Percentiles rank a stretch among this genome's conserved stretches.
Evolutionary conservation across 1,140 invertebrate species (phyloP).

Genomic region (Drosophila burlai): DNA sequence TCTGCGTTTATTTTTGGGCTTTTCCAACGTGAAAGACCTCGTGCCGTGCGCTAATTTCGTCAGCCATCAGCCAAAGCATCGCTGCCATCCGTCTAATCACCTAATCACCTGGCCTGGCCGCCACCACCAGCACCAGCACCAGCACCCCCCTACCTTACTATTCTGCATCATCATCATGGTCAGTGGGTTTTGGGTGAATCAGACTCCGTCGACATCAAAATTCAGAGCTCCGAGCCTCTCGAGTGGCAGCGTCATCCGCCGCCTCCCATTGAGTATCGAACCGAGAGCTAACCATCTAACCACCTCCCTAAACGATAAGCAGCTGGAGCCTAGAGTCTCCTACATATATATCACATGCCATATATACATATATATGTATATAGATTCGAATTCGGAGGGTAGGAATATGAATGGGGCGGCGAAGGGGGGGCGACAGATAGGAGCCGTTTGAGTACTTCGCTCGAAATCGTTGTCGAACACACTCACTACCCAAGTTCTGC

Average conservation of each 20-base stretch:
- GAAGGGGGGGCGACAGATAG: conserved; percentile 41
- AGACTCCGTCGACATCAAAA: conserved; percentile 15
- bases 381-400: conserved; percentile 3
- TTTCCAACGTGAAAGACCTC: conserved; percentile 48
- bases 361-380: conserved; percentile 18
- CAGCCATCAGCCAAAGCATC: conserved; percentile 25
- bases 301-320: conserved; percentile 67
- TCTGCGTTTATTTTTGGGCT: conserved; percentile 37
- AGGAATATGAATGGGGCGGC: conserved; percentile 8
- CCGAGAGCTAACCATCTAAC: conserved; percentile 19
- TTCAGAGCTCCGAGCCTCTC: not conserved
- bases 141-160: not conserved
- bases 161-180: conserved; percentile 76
- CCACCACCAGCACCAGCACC: not conserved
- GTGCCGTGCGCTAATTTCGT: conserved; percentile 39
- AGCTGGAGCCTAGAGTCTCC: conserved; percentile 35
- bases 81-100: conserved; percentile 32
- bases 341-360: conserved; percentile 6
- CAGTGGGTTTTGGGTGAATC: conserved; percentile 65
- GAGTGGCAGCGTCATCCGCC: conserved; percentile 48
- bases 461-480: conserved; percentile 65
- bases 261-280: conserved; percentile 70
- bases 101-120: not conserved
- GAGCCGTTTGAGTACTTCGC: conserved; percentile 48
- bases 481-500: conserved; percentile 64